Base-by-base conservation (phyloP, 2,113 vertebrate genomes). In the Dromaius novaehollandiae region DNA sequence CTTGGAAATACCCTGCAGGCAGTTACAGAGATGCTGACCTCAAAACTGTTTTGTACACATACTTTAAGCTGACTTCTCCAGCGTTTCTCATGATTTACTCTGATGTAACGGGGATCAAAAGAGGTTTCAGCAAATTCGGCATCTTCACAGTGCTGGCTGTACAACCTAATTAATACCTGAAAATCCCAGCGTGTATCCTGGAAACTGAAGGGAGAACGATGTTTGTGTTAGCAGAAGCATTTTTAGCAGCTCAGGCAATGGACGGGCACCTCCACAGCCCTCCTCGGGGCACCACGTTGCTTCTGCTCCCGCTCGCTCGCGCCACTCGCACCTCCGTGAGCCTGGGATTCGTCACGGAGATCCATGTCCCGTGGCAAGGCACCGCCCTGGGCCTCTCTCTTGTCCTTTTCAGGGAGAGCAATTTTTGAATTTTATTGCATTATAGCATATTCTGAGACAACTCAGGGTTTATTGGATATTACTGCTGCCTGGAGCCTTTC, bases 311-410 rank as follows among this genome's bases (percentile, higher is more conserved):
- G 42, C 3, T 5, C 1, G 13, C 34, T 44, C 2, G 0, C 26
- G 32, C 21, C 69, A 77, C n/a, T 4, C 16, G 1, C 7, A 8
- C 3, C 24, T 25, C 32, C 38, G 21, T 0, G 1, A 7, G 61
- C 0, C 34, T 51, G 30, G 2, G 70, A 4, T 28, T 9, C 25
- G 12, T 13, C 3, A 2, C 13, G 40, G 70, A 42, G 0, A 0
- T 17, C 56, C 13, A 0, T 26, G 56, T 34, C 66, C 3, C 2
- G 56, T 8, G 66, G 5, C 2, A 28, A 19, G n/a, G 69, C 19
- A 5, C 16, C 8, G 63, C 58, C 20, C 40, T 18, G 34, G 80
- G 30, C 63, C 22, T 71, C 21, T 13, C n/a, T 38, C 75, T 4
- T 13, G 56, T 4, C 11, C 30, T 48, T 70, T 75, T 64, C 55